Base-by-base conservation (phyloP, 2,113 vertebrate genomes). In the Meriones unguiculatus region DNA sequence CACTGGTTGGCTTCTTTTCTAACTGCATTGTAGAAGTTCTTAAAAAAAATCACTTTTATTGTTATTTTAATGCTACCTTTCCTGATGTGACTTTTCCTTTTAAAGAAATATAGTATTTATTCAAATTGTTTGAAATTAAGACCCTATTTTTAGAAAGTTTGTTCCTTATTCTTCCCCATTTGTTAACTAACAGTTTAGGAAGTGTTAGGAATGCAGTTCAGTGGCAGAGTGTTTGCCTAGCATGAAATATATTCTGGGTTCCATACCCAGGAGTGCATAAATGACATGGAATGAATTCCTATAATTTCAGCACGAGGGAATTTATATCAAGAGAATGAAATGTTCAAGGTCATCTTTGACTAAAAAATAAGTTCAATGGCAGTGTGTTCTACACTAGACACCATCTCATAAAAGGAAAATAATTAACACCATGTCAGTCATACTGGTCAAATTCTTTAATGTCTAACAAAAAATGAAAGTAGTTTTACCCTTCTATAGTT, bases 91-190 rank as follows among this genome's bases (percentile, higher is more conserved):
- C 54, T 87, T 24, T 65, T 82, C 15, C 62, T 90, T 97, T 80
- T 92, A 67, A n/a, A 95, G 84, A 91, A 77, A 54, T 7, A 72
- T 17, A 15, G 54, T 17, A 94, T 32, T 22, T 30, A 59, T 82
- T 12, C 69, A 89, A 77, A 52, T 82, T 90, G 28, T 80, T 96
- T 87, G 78, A 67, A 87, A 94, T 52, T 81, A 54, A 88, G 78
- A 28, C 50, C 17, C 7, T 81, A 38, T 12, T 82, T 62, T 35
- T 81, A 59, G 11, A 81, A 82, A 62, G 20, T 25, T 38, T 82
- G n/a, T 62, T 62, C 57, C 22, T 38, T 38, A 22, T 82, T 22
- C n/a, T 0, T 1, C 5, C 65, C 24, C 46, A 35, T 30, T 80
- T 32, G 54, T 35, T 78, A 65, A 81, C 64, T 13, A 8, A 50